Evolutionary conservation across 23 tunicate species (phyloP), one percentile per base, ranked within the genome.

Genomic region (Clavelina lepadiformis): DNA sequence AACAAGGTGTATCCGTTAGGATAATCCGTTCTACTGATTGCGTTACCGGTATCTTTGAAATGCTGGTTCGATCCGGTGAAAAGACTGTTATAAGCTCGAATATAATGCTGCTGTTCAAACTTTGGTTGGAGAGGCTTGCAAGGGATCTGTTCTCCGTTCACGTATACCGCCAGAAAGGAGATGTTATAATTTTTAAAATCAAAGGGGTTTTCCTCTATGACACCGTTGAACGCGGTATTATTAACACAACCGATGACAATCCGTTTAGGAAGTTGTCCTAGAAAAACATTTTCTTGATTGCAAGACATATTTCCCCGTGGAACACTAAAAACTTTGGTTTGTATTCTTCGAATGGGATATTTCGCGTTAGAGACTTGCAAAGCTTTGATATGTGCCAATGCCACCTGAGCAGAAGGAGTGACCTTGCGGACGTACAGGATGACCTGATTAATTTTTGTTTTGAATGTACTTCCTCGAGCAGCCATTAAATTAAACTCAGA

Each of bases 241-340:
- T 56, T 53, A 1, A 71, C 67, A 23, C n/a, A 15, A 2, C 77
- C 66, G 51, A 71, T 56, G 1, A 56, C 53, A 36, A 71, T 35
- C 1, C 66, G 67, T 34, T 18, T 57, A 3, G 66, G 77, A 2
- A 56, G 18, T 33, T 57, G 77, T 7, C 65, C 67, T n/a, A 71
- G 57, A 56, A 71, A 56, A 3, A 71, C 32, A 71, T 71, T 71
- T 56, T 71, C 63, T 37, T 71, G 57, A 24, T 30, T 22, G n/a
- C 56, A 3, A 28, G 31, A 22, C 26, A 8, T 2, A 24, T 56
- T 57, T 35, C 74, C 74, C 2, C 23, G n/a, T 23, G 73, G 73
- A 5, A 67, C 26, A 4, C 63, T 3, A 50, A 68, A 28, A 20
- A 29, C 20, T 33, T 68, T 52, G 28, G 33, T 31, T 29, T 68